These are phyloP conservation scores for Scatophagus argus DNA, from an alignment of 2,113 vertebrate species.

Conservation along the genomic window DNA sequence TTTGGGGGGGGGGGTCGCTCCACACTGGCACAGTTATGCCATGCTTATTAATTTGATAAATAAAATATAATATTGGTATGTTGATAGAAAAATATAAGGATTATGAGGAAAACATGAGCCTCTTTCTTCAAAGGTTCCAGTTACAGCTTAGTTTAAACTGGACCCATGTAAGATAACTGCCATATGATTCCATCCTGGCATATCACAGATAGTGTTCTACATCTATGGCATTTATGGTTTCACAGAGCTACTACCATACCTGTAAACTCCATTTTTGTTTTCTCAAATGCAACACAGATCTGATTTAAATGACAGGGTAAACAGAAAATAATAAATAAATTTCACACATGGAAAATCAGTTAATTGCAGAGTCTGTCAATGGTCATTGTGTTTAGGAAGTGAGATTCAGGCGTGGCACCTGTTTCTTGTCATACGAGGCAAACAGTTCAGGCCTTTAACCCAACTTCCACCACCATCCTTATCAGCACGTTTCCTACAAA, in stretches of 20 bases:
- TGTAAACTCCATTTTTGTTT: neutral
- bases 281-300: neutral
- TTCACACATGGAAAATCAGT: constrained; percentile 1
- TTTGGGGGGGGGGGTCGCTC: no score
- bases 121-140: no score
- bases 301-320: neutral
- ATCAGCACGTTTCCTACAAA: constrained; percentile 83
- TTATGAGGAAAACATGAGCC: no score
- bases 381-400: constrained; percentile 41
- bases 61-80: no score
- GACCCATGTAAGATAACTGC: no score
- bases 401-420: constrained; percentile 54
- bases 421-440: constrained; percentile 63
- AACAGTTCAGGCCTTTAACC: constrained; percentile 67
- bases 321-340: neutral
- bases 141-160: no score
- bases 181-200: no score
- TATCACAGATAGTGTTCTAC: no score
- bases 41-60: no score
- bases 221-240: neutral
- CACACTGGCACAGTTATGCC: no score
- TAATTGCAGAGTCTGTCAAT: constrained; percentile 19
- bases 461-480: constrained; percentile 68
- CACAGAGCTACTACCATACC: neutral
- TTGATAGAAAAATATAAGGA: no score